These are phyloP conservation scores for Invenusta paracnida DNA, from an alignment of 2,888 invertebrate species.

Conservation along the genomic window DNA sequence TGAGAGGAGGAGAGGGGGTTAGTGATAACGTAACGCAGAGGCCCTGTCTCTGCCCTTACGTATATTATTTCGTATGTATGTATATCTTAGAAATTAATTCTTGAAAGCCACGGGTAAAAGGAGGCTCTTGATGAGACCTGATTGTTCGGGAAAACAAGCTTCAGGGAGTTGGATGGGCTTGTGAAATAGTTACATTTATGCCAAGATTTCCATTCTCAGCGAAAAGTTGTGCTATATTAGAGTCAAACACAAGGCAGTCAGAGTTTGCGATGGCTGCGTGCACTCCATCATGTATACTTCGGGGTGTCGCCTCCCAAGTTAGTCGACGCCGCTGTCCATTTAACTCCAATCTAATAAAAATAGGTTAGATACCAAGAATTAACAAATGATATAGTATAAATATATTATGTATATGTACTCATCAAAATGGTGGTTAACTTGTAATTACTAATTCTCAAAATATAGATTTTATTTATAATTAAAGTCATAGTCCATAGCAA, in stretches of 20 bases:
- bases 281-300: slow-evolving; percentile 45
- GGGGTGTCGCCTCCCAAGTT: slow-evolving; percentile 74
- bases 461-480: too few relatives aligned
- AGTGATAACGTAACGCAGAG: too few relatives aligned
- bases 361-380: slow-evolving; percentile 36
- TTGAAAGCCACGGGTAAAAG: background rate
- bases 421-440: too few relatives aligned
- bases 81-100: background rate
- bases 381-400: too few relatives aligned
- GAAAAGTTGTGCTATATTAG: slow-evolving; percentile 92
- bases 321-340: slow-evolving; percentile 88
- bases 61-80: too few relatives aligned
- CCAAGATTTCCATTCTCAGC: slow-evolving; percentile 98
- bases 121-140: too few relatives aligned
- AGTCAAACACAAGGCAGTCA: slow-evolving; percentile 97
- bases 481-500: too few relatives aligned
- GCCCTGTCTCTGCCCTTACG: too few relatives aligned
- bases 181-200: slow-evolving; percentile 89
- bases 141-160: too few relatives aligned
- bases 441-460: too few relatives aligned
- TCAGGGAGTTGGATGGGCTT: slow-evolving; percentile 32
- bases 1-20: too few relatives aligned
- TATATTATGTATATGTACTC: too few relatives aligned
- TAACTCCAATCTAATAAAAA: slow-evolving; percentile 86
- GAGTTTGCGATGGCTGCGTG: slow-evolving; percentile 81